phyloP scores from a whole-genome alignment of 2,113 vertebrate species.

The Reinhardtius hippoglossoides region DNA sequence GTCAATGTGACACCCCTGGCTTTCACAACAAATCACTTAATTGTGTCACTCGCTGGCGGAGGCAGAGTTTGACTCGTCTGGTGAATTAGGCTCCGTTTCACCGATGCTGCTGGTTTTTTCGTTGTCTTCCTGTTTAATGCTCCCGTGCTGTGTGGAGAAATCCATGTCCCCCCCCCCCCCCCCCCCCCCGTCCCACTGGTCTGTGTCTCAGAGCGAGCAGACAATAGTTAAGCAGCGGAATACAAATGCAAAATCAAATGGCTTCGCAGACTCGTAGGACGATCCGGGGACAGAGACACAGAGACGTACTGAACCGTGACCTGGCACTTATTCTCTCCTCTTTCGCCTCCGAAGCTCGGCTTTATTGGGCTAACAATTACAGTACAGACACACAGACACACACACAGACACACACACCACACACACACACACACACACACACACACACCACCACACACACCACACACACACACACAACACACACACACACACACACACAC shows the following conservation, averaged over 20 bases:
- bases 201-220: conserved; percentile 20
- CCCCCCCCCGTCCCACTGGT: conserved; percentile 13
- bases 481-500: too few species aligned
- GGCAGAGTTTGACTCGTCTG: not conserved
- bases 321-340: conserved; percentile 20
- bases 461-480: too few species aligned
- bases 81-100: conserved; percentile 12
- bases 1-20: conserved; percentile 29
- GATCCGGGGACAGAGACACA: conserved; percentile 26
- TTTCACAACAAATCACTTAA: conserved; percentile 31
- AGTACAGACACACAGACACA: conserved; percentile 13
- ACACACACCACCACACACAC: too few species aligned
- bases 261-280: conserved; percentile 31
- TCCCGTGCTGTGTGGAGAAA: conserved; percentile 3
- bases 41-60: conserved; percentile 13
- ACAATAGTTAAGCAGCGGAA: conserved; percentile 35
- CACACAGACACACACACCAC: not conserved
- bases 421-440: too few species aligned
- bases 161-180: conserved; percentile 6
- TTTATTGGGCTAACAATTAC: conserved; percentile 24
- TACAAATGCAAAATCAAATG: conserved; percentile 20
- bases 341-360: conserved; percentile 30
- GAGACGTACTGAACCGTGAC: conserved; percentile 50
- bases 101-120: conserved; percentile 17
- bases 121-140: conserved; percentile 17